Evolutionary conservation across 2,113 vertebrate species (phyloP).

Genomic region (Microcebus tavaratra): DNA sequence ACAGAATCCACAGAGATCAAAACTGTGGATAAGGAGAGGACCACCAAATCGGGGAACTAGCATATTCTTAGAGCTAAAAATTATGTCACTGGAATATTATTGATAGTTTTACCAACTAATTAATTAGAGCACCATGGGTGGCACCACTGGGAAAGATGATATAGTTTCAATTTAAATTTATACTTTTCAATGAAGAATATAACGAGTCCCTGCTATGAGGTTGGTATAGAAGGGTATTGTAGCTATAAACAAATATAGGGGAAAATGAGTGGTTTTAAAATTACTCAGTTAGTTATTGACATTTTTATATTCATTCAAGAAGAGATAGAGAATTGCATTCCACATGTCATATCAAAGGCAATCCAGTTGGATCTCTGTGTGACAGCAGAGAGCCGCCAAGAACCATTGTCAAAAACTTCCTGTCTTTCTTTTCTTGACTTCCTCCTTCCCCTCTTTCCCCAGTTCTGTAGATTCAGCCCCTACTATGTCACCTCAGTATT

Average conservation of each 20-base stretch:
- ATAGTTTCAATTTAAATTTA: background rate
- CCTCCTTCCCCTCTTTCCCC: background rate
- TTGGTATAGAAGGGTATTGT: background rate
- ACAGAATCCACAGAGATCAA: background rate
- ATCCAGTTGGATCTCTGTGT: background rate
- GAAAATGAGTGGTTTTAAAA: background rate
- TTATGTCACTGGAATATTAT: background rate
- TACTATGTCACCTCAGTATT: background rate
- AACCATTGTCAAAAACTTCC: background rate
- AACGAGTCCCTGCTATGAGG: background rate
- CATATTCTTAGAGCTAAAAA: background rate
- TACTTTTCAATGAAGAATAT: background rate
- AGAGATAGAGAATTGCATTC: background rate
- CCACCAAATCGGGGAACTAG: background rate
- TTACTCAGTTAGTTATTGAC: background rate
- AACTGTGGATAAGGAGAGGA: background rate
- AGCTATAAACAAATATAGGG: background rate
- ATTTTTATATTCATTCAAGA: background rate
- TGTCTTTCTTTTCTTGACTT: background rate
- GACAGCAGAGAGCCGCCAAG: background rate
- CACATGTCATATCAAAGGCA: too few species aligned
- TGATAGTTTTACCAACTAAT: background rate
- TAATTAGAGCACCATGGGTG: background rate
- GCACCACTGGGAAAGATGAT: background rate
- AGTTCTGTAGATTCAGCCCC: too few species aligned